Evolutionary conservation across 2,888 invertebrate species (phyloP), one percentile per base, ranked within the genome.

Genomic region (Ormyrus nitidulus): DNA sequence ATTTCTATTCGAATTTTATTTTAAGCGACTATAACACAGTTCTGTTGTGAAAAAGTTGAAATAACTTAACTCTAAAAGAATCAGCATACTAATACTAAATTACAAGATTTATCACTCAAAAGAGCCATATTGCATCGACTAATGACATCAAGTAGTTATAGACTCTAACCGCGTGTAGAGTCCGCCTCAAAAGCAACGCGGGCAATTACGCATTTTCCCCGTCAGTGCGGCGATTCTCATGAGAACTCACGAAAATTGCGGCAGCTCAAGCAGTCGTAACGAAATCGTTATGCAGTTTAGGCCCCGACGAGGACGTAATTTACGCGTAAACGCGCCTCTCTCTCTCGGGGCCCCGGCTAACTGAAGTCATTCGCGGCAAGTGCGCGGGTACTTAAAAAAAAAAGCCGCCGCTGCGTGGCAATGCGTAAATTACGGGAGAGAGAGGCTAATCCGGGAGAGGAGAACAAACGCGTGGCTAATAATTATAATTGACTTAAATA

Each of bases 401-500:
- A n/a, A n/a, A n/a, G 13, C 19, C 19, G 19, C 19, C 19, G 19
- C 53, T 44, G 48, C 19, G 65, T 51, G 34, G 9, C 44, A 54
- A 54, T 59, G 66, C 66, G 71, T 80, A 76, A 80, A 80, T 80
- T 59, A 75, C 75, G 59, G n/a, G 51, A 49, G 19, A 19, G 19
- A 19, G 44, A 13, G 19, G 79, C 80, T 80, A 80, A 80, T 80
- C 79, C 71, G 49, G 56, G 11, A 6, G 71, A 58, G 58, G 69
- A 79, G 71, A 80, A 56, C 76, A 77, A 74, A 77, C 65, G 56
- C 56, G 13, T 10, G 77, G 6, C 80, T 81, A 77, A 81, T 77
- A 65, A 81, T 81, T 77, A 74, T 77, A 81, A 81, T 81, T 81
- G 77, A 70, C 70, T 81, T 70, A 74, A 81, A 77, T 75, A 75